Conservation (phyloP, 1,140 invertebrate genomes). For the Wiebesia pumilae region DNA sequence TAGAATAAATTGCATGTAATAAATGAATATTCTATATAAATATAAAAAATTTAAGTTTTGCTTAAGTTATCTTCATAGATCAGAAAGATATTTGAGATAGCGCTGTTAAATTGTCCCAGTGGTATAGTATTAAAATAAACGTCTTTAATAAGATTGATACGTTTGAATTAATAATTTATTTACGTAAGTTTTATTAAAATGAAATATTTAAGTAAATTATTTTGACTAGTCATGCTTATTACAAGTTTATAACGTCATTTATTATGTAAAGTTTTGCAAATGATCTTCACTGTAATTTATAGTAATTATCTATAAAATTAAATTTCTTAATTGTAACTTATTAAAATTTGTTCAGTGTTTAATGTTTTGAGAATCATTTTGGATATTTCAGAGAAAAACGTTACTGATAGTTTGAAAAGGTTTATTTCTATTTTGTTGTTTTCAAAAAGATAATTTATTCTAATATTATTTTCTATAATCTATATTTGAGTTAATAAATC, state of each 20-base stretch:
- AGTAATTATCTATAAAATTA: background rate
- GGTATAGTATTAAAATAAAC: background rate
- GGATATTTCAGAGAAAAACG: background rate
- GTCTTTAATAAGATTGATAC: background rate
- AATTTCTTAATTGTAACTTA: background rate
- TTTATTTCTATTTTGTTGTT: too few relatives aligned
- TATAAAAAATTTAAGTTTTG: background rate
- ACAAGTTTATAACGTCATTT: background rate
- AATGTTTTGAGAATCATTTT: background rate
- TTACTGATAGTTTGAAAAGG: too few relatives aligned
- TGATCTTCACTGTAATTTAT: background rate
- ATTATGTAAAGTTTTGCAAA: background rate
- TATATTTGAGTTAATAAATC: background rate
- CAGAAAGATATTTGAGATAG: background rate
- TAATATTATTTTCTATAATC: too few relatives aligned
- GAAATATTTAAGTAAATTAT: background rate
- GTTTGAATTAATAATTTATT: background rate
- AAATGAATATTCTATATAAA: background rate
- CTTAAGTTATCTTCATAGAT: background rate
- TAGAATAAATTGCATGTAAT: background rate
- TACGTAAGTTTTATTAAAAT: background rate
- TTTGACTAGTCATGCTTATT: constrained; percentile 5
- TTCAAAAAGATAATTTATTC: too few relatives aligned
- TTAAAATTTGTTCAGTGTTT: background rate
- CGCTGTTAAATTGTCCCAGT: background rate